A percentile compares a stretch with the other conserved stretches of the same genome.
These are phyloP conservation scores for Ammodytes marinus DNA, from an alignment of 2,113 vertebrate genomes.

Conservation along the genomic window DNA sequence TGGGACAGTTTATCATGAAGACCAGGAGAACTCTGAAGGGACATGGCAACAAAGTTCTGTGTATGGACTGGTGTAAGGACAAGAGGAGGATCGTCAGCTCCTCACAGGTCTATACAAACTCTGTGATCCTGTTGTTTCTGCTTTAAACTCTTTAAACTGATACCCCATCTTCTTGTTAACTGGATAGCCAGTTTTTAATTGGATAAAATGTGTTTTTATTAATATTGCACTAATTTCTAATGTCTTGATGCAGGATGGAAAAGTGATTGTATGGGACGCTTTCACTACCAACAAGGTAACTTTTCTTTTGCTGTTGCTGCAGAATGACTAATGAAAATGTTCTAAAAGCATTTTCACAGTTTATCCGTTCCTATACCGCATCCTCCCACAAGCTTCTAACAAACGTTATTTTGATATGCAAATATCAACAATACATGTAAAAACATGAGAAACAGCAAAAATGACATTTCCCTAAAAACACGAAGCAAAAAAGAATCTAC, in stretches of 20 bases:
- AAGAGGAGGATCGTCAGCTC: slow-evolving; percentile 98
- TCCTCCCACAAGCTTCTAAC: background rate
- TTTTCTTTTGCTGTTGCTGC: background rate
- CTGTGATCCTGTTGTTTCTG: background rate
- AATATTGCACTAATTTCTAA: background rate
- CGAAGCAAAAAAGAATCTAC: background rate
- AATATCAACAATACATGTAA: no score
- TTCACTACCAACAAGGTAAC: slow-evolving; percentile 98
- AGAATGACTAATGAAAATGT: background rate
- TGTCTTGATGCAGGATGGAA: slow-evolving; percentile 91
- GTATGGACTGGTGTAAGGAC: slow-evolving; percentile 99
- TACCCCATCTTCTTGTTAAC: background rate
- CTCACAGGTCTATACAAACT: slow-evolving; percentile 89
- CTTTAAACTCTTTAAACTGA: background rate
- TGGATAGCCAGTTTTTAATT: background rate
- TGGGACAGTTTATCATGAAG: slow-evolving; percentile 99
- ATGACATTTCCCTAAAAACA: no score
- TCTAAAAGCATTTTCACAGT: background rate
- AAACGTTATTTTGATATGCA: no score
- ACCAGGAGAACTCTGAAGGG: slow-evolving; percentile 97
- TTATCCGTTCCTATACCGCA: background rate
- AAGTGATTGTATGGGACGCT: slow-evolving; percentile 99
- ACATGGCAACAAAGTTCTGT: slow-evolving; percentile 98
- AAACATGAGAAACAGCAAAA: no score
- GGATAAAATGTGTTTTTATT: background rate